A percentile compares a stretch with the other conserved stretches of the same genome.
These are phyloP conservation scores for Adoxophyes honmai DNA, from an alignment of 1,140 invertebrate species.

Conservation along the genomic window DNA sequence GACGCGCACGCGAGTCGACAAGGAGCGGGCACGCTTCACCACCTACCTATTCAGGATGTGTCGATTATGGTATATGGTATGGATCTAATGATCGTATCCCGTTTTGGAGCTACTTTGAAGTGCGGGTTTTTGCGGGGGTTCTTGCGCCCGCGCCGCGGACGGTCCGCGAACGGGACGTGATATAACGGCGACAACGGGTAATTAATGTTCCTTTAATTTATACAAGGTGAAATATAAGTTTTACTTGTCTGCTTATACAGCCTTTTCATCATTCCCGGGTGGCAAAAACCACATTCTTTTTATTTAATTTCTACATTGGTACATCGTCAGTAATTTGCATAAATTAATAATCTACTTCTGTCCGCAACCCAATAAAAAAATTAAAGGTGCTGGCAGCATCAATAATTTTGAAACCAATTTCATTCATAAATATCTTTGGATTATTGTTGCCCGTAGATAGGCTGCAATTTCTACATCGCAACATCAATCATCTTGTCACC, in stretches of 20 bases:
- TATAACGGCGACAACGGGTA: slow-evolving; percentile 62
- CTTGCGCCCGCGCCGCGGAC: slow-evolving; percentile 40
- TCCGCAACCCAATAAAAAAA: too few relatives aligned
- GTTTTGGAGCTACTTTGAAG: slow-evolving; percentile 53
- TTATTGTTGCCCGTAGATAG: too few relatives aligned
- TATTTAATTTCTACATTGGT: slow-evolving; percentile 17
- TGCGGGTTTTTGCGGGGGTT: slow-evolving; percentile 58
- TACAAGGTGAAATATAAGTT: background rate
- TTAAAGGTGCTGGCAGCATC: too few relatives aligned
- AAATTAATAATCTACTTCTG: too few relatives aligned
- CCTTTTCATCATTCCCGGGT: too few relatives aligned
- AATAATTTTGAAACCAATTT: too few relatives aligned
- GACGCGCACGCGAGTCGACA: slow-evolving; percentile 25
- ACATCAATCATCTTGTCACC: background rate
- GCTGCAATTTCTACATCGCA: too few relatives aligned
- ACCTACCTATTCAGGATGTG: slow-evolving; percentile 70
- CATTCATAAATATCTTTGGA: too few relatives aligned
- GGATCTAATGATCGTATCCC: slow-evolving; percentile 68
- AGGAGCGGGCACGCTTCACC: slow-evolving; percentile 57
- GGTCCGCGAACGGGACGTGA: slow-evolving; percentile 56
- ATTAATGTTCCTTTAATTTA: slow-evolving; percentile 22
- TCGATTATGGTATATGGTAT: slow-evolving; percentile 69
- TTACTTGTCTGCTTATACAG: background rate
- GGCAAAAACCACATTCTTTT: too few relatives aligned
- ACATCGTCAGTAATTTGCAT: slow-evolving; percentile 24